These are phyloP conservation scores for Callosobruchus maculatus DNA, from an alignment of 2,888 invertebrate genomes.

Conservation along the genomic window DNA sequence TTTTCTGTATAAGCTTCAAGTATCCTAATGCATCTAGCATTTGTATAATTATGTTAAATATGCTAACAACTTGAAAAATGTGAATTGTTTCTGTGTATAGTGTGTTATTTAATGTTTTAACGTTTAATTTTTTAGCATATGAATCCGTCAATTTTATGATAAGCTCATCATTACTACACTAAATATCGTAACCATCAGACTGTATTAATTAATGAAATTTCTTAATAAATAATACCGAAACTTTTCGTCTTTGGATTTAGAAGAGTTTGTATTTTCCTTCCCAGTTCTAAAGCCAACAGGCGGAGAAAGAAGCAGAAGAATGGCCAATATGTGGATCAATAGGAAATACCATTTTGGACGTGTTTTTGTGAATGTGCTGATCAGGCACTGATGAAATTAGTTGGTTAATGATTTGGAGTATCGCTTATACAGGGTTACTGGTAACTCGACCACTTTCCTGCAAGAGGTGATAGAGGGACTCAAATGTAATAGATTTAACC, in stretches of 20 bases:
- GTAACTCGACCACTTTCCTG: no score
- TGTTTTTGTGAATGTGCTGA: no score
- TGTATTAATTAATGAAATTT: conserved; percentile 36
- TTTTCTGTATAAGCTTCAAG: background rate
- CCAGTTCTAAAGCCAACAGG: no score
- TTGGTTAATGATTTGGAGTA: no score
- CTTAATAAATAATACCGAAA: conserved; percentile 25
- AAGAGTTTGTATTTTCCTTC: no score
- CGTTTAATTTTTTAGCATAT: conserved; percentile 8
- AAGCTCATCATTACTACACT: conserved; percentile 19
- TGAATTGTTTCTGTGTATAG: conserved; percentile 23
- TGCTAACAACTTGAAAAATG: conserved; percentile 4
- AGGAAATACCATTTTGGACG: no score
- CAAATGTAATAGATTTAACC: no score
- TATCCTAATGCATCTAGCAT: conserved; percentile 18
- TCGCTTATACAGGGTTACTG: no score
- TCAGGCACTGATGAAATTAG: no score
- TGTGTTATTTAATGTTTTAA: conserved; percentile 13
- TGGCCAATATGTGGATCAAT: no score
- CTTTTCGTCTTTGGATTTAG: background rate
- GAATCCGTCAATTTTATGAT: conserved; percentile 1
- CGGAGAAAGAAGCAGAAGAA: no score
- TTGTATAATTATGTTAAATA: conserved; percentile 17
- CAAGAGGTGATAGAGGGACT: no score
- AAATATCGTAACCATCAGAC: conserved; percentile 36